Base-by-base conservation (phyloP, 2,797 vertebrate species). In the Hozukius guyotensis region DNA sequence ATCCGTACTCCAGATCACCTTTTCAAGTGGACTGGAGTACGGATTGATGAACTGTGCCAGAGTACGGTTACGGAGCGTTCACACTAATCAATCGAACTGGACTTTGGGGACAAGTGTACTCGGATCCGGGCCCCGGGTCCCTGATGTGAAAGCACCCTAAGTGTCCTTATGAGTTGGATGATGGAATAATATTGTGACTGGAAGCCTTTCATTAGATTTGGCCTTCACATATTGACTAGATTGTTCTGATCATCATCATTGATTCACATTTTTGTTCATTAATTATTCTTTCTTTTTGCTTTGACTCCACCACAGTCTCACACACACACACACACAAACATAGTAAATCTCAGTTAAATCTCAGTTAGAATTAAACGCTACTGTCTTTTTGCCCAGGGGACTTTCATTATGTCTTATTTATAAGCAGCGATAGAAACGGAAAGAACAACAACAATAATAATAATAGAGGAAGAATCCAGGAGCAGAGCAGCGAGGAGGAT, bases 331-430 rank as follows among this genome's bases (percentile, higher is more conserved):
- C 53, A 57, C 59, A 64, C 16, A 24, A 22, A 55, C 55, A 49
- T 53, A 81, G 52, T 73, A 53, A 75, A 81, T 73, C 64, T 64
- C 64, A 69, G 57, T 34, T 71, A 66, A 80, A 78, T 79, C 79
- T 75, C 62, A 74, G 80, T 64, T 78, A 12, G 80, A 83, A 81
- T 87, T 76, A 83, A 82, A 80, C 60, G 67, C 57, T 80, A 16
- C 61, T 73, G 61, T 76, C 22, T 75, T 84, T 75, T 75, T 20
- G 53, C 81, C 68, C 62, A 16, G 3, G 77, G 81, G 65, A 74
- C 62, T 86, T 85, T 86, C 32, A 86, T 88, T 82, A 89, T 84
- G 38, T 83, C 86, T 92, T 90, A 92, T 92, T 89, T 87, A 82
- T 89, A 64, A 79, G 66, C 70, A 65, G 63, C 11, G 22, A 55